These are phyloP conservation scores for Eupithecia pulchellata DNA, from an alignment of 2,888 invertebrate species.

Conservation along the genomic window DNA sequence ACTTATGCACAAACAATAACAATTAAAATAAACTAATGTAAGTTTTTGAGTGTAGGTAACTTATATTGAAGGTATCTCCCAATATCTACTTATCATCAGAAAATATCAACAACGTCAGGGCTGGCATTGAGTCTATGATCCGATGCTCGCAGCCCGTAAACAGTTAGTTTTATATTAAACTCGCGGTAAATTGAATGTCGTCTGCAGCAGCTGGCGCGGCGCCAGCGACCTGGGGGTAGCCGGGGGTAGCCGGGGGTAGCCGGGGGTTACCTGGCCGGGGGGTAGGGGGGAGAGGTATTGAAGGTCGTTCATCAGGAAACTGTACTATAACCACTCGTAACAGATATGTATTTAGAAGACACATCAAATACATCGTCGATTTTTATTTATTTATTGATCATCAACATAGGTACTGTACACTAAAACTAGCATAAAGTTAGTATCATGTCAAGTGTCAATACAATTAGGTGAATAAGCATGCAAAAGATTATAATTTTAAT, in stretches of 20 bases:
- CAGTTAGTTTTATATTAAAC: slow-evolving; percentile 12
- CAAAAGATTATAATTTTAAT: too few species aligned
- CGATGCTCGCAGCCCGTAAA: slow-evolving; percentile 11
- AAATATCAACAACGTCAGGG: neutral
- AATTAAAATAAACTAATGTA: too few species aligned
- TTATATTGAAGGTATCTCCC: neutral
- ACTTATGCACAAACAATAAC: too few species aligned
- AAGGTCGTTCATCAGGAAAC: neutral
- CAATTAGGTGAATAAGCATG: too few species aligned
- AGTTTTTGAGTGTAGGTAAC: neutral
- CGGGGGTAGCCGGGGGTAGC: neutral
- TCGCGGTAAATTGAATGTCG: slow-evolving; percentile 16
- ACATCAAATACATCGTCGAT: neutral
- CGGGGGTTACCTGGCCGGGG: neutral
- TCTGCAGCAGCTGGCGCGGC: slow-evolving; percentile 10
- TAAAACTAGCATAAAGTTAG: too few species aligned
- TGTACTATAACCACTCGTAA: neutral
- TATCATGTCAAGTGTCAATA: too few species aligned
- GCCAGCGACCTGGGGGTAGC: neutral
- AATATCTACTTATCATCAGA: slow-evolving; percentile 2
- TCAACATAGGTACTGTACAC: too few species aligned
- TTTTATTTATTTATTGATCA: too few species aligned
- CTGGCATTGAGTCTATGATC: neutral
- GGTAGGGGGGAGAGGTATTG: neutral
- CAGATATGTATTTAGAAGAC: neutral